A percentile compares a stretch with the other conserved stretches of the same genome.
phyloP scores from a whole-genome alignment of 2,113 vertebrate genomes.

The Hemiprocne comata region DNA sequence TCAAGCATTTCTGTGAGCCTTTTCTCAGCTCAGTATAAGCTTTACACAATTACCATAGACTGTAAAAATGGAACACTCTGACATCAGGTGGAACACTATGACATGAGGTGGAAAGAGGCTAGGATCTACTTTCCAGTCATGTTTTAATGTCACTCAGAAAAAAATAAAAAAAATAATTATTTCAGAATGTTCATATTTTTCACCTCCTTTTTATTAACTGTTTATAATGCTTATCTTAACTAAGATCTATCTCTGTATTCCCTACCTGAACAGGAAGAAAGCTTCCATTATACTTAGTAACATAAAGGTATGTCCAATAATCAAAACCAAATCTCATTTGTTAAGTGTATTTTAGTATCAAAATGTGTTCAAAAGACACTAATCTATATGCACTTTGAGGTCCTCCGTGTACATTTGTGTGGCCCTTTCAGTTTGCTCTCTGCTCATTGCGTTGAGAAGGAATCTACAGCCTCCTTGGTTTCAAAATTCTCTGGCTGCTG shows the following conservation, averaged over 20 bases:
- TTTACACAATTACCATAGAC: background rate
- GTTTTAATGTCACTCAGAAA: background rate
- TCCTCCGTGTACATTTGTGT: background rate
- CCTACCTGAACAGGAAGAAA: background rate
- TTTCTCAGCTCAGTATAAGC: background rate
- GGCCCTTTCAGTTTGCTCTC: background rate
- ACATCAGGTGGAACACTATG: background rate
- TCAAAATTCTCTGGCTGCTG: background rate
- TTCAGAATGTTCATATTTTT: background rate
- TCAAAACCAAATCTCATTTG: background rate
- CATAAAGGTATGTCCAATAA: background rate
- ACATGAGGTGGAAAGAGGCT: background rate
- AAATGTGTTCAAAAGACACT: background rate
- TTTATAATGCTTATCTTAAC: background rate
- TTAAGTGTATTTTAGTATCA: background rate
- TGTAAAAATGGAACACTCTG: background rate
- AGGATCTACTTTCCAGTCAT: background rate
- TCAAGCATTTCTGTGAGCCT: background rate
- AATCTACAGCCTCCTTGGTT: background rate
- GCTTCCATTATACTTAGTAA: background rate
- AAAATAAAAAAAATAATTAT: background rate
- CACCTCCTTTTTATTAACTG: background rate
- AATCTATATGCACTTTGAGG: background rate
- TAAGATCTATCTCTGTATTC: background rate
- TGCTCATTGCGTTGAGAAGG: background rate